Evolutionary conservation across 1,140 invertebrate genomes (phyloP), one percentile per base, ranked within the genome.

Genomic region (Matsumurasca onukii): DNA sequence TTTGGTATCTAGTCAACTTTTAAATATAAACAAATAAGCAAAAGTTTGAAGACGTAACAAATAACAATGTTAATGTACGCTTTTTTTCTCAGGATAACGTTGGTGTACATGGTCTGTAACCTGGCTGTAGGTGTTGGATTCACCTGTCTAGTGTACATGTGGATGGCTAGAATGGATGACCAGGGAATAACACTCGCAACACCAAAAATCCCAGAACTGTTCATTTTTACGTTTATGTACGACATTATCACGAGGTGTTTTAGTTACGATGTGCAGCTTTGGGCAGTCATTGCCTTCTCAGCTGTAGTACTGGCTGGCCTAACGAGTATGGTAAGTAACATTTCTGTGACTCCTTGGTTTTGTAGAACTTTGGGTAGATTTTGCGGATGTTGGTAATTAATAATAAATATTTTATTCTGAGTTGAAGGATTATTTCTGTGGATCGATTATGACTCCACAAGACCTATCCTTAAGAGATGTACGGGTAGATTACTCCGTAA

Each of bases 281-380:
- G 81, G 80, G 77, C 80, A 9, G 73, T 79, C 27, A 65, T 82
- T 9, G 75, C 78, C 3, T 83, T 80, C 72, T 68, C 78, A 2
- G 57, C 78, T 0, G 74, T 84, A 12, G 68, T 83, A 22, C 78
- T 80, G 30, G 76, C 82, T 48, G 82, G 82, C 34, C 78, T 84
- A 66, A 76, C 78, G 25, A 83, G 81, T 73, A 80, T 82, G 81
- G 83, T 84, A 77, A 77, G 74, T 74, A 39, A 1, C 17, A 30
- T 59, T 2, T 67, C 5, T 34, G n/a, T n/a, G n/a, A n/a, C n/a
- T n/a, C n/a, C n/a, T n/a, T n/a, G n/a, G n/a, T n/a, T n/a, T n/a
- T n/a, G n/a, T n/a, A n/a, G n/a, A n/a, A n/a, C n/a, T n/a, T n/a
- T n/a, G n/a, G n/a, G n/a, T n/a, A n/a, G n/a, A n/a, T n/a, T n/a